These are phyloP conservation scores for Temnopleurus reevesii DNA, from an alignment of 53 echinoderm and acorn worm species.

Conservation along the genomic window DNA sequence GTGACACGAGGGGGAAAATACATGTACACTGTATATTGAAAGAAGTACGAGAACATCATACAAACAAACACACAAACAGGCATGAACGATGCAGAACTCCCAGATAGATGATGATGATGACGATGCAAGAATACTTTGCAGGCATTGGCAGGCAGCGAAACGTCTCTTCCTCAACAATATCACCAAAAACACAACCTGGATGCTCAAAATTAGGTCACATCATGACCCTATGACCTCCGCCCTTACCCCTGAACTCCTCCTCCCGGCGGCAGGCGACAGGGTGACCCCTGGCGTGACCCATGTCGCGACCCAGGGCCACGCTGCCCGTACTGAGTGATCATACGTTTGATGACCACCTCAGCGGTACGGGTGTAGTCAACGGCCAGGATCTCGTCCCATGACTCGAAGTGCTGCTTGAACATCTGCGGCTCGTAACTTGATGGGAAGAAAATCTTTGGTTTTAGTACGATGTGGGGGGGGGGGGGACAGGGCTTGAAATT, in stretches of 20 bases:
- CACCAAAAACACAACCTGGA: neutral
- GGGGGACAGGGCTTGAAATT: too few relatives aligned
- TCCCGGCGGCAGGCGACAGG: neutral
- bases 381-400: constrained; percentile 93
- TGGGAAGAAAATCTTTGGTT: neutral
- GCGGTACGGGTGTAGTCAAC: constrained; percentile 98
- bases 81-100: constrained; percentile 11
- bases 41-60: too few relatives aligned
- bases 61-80: neutral
- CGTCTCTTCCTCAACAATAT: constrained; percentile 10
- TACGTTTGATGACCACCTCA: constrained; percentile 87
- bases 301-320: neutral
- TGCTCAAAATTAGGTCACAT: neutral
- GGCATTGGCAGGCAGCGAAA: constrained; percentile 50
- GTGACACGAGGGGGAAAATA: too few relatives aligned
- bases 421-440: constrained; percentile 89
- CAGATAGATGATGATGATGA: neutral
- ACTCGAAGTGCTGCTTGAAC: constrained; percentile 95
- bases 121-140: constrained; percentile 26
- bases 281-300: constrained; percentile 2
- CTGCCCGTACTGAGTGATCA: constrained; percentile 82
- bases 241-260: constrained; percentile 54
- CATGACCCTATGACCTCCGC: neutral
- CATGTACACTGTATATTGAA: too few relatives aligned
- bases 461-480: too few relatives aligned